phyloP scores from a whole-genome alignment of 2,797 vertebrate genomes.

The Chelon auratus region DNA sequence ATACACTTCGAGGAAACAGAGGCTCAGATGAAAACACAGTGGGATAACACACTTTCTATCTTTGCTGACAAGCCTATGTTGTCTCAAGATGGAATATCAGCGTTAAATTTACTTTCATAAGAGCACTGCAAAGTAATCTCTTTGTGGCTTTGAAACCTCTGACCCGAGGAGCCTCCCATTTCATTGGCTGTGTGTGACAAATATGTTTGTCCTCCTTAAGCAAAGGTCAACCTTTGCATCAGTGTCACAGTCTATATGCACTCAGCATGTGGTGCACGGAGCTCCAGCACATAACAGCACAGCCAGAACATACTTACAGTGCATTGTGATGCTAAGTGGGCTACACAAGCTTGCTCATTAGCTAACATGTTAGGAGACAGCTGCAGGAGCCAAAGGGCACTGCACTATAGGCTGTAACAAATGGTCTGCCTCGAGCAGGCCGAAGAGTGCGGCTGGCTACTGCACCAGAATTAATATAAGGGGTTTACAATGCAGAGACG shows the following conservation, averaged over 20 bases:
- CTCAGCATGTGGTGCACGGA: constrained; percentile 31
- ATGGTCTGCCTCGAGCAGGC: constrained; percentile 60
- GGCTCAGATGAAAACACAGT: constrained; percentile 46
- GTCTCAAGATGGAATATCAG: constrained; percentile 3
- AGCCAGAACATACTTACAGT: constrained; percentile 31
- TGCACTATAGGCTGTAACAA: constrained; percentile 55
- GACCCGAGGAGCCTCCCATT: constrained; percentile 37
- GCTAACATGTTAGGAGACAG: constrained; percentile 59
- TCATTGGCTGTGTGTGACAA: constrained; percentile 40
- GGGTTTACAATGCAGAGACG: constrained; percentile 31
- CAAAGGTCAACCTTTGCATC: constrained; percentile 75
- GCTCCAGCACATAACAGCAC: constrained; percentile 20
- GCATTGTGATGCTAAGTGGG: constrained; percentile 43
- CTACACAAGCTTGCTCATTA: constrained; percentile 61
- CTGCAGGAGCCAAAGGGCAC: constrained; percentile 61
- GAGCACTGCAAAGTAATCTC: constrained; percentile 22
- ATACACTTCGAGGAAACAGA: constrained; percentile 69
- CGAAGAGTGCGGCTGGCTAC: constrained; percentile 50
- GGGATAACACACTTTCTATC: constrained; percentile 18
- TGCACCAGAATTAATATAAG: constrained; percentile 47
- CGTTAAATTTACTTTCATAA: constrained; percentile 19
- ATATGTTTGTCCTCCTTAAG: constrained; percentile 62
- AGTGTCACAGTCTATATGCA: constrained; percentile 58
- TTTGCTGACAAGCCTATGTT: constrained; percentile 1
- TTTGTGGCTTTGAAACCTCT: constrained; percentile 34